These are phyloP conservation scores for Diadegma fenestrale DNA, from an alignment of 2,888 invertebrate genomes.

Conservation along the genomic window DNA sequence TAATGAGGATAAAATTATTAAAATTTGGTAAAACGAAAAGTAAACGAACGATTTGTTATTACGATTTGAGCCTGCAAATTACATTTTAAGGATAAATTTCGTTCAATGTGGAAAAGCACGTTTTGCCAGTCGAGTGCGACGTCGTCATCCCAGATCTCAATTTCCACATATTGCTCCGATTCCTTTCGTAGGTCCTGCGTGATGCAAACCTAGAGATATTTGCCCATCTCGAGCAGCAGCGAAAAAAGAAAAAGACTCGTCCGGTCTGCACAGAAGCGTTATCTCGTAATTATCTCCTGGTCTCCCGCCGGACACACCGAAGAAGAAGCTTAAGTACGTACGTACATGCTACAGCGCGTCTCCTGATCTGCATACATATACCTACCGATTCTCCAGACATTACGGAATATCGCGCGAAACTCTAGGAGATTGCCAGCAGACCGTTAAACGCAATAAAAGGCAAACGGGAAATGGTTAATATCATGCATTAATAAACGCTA, in stretches of 20 bases:
- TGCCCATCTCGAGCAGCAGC: slow-evolving; percentile 21
- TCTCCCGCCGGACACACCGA: slow-evolving; percentile 43
- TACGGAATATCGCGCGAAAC: slow-evolving; percentile 52
- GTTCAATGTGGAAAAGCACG: slow-evolving; percentile 31
- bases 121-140: slow-evolving; percentile 37
- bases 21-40: no score
- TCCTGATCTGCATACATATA: neutral
- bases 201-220: slow-evolving; percentile 58
- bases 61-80: neutral
- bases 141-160: neutral
- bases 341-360: neutral
- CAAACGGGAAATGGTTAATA: slow-evolving; percentile 3
- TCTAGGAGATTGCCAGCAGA: slow-evolving; percentile 2
- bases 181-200: slow-evolving; percentile 47
- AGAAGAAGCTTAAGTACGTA: slow-evolving; percentile 24
- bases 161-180: slow-evolving; percentile 6
- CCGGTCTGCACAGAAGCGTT: slow-evolving; percentile 44
- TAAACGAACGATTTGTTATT: neutral
- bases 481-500: slow-evolving; percentile 1
- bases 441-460: slow-evolving; percentile 26
- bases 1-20: no score
- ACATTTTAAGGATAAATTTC: neutral
- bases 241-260: slow-evolving; percentile 3
- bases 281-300: slow-evolving; percentile 58
- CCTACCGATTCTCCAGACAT: slow-evolving; percentile 18